Conservation (phyloP, 2,888 invertebrate species). For the Meiosimyza platycephala region DNA sequence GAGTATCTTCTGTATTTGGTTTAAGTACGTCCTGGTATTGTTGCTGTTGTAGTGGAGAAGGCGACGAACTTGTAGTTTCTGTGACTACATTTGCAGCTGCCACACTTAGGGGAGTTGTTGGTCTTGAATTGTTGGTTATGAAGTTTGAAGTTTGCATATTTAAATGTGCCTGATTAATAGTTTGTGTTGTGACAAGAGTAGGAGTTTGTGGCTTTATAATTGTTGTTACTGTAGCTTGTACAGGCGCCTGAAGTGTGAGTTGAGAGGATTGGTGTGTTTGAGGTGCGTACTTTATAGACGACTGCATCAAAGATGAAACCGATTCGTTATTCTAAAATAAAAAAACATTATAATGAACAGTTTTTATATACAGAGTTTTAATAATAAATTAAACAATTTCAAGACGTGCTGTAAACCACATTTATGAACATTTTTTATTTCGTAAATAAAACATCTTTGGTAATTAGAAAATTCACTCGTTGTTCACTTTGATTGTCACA, state of each 20-base stretch:
- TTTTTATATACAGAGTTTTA: no score
- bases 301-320: constrained; percentile 19
- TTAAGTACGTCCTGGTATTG: no score
- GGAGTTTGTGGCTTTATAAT: constrained; percentile 1
- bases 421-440: no score
- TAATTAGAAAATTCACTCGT: no score
- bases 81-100: neutral
- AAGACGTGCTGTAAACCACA: no score
- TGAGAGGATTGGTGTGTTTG: constrained; percentile 20
- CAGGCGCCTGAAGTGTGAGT: constrained; percentile 23
- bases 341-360: neutral
- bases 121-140: constrained; percentile 14
- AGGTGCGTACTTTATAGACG: constrained; percentile 15
- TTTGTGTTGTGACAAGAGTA: neutral
- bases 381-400: no score
- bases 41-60: no score
- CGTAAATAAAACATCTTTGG: no score
- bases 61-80: neutral
- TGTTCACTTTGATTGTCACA: no score
- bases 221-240: constrained; percentile 18
- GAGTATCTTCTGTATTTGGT: no score
- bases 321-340: constrained; percentile 9
- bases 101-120: constrained; percentile 15
- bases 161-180: neutral
- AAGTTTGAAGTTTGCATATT: constrained; percentile 5